Evolutionary conservation across 2,797 vertebrate genomes (phyloP).

Genomic region (Myotis daubentonii): DNA sequence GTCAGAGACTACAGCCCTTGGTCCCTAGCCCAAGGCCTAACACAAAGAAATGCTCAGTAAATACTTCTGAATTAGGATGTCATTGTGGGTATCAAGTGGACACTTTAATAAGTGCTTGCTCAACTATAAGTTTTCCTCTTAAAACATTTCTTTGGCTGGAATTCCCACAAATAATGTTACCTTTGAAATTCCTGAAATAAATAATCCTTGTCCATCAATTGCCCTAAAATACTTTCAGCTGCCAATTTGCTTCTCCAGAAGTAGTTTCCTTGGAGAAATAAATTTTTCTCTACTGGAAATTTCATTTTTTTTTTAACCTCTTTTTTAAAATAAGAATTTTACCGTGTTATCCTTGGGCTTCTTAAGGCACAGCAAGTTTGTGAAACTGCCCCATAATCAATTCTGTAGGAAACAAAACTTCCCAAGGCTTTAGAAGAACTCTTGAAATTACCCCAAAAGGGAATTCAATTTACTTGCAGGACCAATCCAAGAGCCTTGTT

Average conservation of each 20-base stretch:
- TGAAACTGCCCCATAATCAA: slow-evolving; percentile 7
- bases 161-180: slow-evolving; percentile 8
- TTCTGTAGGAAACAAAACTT: slow-evolving; percentile 54
- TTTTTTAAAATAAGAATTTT: slow-evolving; percentile 25
- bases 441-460: background rate
- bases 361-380: slow-evolving; percentile 35
- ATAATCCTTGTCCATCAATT: background rate
- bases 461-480: background rate
- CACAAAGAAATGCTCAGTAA: slow-evolving; percentile 46
- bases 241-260: slow-evolving; percentile 35
- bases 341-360: background rate
- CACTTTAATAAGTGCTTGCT: slow-evolving; percentile 34
- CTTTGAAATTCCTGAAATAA: slow-evolving; percentile 42
- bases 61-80: slow-evolving; percentile 38
- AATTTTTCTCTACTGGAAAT: slow-evolving; percentile 7
- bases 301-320: background rate
- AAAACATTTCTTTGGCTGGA: background rate
- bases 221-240: slow-evolving; percentile 49
- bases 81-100: background rate
- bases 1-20: background rate
- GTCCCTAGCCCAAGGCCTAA: background rate
- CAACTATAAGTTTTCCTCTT: background rate
- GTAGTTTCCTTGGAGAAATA: slow-evolving; percentile 13
- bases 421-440: slow-evolving; percentile 37
- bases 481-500: background rate